phyloP scores from a whole-genome alignment of 2,113 vertebrate genomes.

The Cavia porcellus region DNA sequence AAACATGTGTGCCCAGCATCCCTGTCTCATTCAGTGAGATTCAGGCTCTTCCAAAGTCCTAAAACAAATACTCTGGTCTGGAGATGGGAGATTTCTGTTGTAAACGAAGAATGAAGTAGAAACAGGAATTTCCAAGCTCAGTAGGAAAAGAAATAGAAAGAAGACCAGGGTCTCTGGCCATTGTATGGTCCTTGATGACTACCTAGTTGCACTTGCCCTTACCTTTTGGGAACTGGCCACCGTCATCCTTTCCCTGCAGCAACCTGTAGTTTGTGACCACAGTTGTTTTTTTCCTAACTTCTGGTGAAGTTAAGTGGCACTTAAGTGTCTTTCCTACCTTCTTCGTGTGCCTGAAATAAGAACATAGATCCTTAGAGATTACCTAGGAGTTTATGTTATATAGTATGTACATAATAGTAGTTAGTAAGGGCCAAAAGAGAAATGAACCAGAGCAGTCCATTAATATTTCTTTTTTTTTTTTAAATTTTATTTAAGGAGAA shows the following conservation, averaged over 20 bases:
- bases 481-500: no score
- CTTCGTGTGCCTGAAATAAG: conserved; percentile 38
- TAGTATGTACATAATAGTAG: not conserved
- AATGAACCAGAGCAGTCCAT: not conserved
- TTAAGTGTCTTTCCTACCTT: not conserved
- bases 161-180: not conserved
- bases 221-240: not conserved
- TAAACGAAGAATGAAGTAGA: conserved; percentile 19
- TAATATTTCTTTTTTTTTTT: no score
- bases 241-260: not conserved
- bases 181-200: not conserved
- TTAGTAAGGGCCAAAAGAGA: conserved; percentile 10
- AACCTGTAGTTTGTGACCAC: not conserved
- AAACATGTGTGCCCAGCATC: not conserved
- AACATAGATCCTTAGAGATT: not conserved
- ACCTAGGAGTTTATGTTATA: not conserved
- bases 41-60: not conserved
- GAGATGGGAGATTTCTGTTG: not conserved
- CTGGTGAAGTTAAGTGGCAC: not conserved
- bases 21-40: not conserved
- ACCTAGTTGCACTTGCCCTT: not conserved
- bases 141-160: not conserved
- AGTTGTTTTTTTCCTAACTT: conserved; percentile 5
- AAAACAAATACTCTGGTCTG: conserved; percentile 12
- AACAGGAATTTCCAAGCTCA: not conserved